These are phyloP conservation scores for Sialis fuliginosa DNA, from an alignment of 2,888 invertebrate genomes.

Conservation along the genomic window DNA sequence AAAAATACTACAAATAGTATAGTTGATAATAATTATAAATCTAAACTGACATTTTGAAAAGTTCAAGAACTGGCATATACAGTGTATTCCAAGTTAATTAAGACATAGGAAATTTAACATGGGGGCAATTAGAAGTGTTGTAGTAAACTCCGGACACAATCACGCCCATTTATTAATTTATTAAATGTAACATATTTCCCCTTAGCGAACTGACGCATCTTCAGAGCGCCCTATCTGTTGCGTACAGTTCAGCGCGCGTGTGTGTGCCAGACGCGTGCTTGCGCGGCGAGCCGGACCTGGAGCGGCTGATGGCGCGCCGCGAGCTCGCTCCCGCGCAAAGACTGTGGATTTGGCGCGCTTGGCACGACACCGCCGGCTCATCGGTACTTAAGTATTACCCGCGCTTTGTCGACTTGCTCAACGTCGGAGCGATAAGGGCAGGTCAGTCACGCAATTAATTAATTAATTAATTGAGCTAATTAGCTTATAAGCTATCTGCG, in stretches of 20 bases:
- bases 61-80: too few relatives aligned
- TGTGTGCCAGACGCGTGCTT: slow-evolving; percentile 35
- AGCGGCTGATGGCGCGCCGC: slow-evolving; percentile 32
- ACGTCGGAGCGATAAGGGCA: slow-evolving; percentile 40
- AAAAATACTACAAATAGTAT: too few relatives aligned
- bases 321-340: slow-evolving; percentile 16
- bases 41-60: too few relatives aligned
- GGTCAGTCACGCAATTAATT: slow-evolving; percentile 29
- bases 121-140: too few relatives aligned
- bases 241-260: slow-evolving; percentile 37
- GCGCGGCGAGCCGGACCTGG: slow-evolving; percentile 42
- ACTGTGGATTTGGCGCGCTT: slow-evolving; percentile 43
- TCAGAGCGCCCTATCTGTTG: slow-evolving; percentile 33
- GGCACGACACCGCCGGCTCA: slow-evolving; percentile 44
- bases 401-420: slow-evolving; percentile 35
- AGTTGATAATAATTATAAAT: too few relatives aligned
- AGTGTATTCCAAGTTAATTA: too few relatives aligned
- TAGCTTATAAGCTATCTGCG: too few relatives aligned
- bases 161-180: too few relatives aligned
- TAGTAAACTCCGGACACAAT: too few relatives aligned
- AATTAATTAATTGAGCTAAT: too few relatives aligned
- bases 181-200: neutral
- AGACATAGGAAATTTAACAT: too few relatives aligned
- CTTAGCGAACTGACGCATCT: slow-evolving; percentile 27
- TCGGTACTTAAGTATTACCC: slow-evolving; percentile 34